phyloP scores from a whole-genome alignment of 2,113 vertebrate genomes.

The Numida meleagris region DNA sequence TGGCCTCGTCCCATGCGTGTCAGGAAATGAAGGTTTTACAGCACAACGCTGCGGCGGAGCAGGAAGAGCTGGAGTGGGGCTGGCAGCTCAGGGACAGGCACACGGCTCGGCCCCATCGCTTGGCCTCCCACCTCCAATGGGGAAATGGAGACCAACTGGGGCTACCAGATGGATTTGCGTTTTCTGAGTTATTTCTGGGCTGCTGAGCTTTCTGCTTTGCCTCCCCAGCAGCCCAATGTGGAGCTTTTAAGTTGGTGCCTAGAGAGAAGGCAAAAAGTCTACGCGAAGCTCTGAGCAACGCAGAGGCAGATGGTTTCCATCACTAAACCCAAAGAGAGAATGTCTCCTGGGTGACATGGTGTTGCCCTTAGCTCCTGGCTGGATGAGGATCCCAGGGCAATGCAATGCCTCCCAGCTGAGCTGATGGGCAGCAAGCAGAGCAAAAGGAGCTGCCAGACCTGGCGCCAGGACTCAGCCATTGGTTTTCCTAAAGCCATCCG shows the following conservation, averaged over 20 bases:
- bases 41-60: not conserved
- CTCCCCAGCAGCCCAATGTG: no score
- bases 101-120: not conserved
- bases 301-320: not conserved
- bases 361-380: not conserved
- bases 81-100: rapidly evolving
- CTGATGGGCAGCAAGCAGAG: not conserved
- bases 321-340: not conserved
- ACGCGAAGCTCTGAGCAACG: not conserved
- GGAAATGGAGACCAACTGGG: not conserved
- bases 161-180: not conserved
- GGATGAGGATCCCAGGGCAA: rapidly evolving
- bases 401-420: not conserved
- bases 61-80: not conserved
- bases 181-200: not conserved
- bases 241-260: rapidly evolving
- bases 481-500: not conserved
- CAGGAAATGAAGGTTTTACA: slow-evolving; percentile 33
- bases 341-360: rapidly evolving
- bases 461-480: not conserved
- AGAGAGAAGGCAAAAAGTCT: not conserved
- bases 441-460: not conserved
- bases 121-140: rapidly evolving
- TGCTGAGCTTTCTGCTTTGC: not conserved
- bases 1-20: slow-evolving; percentile 22